Evolutionary conservation across 92 coral and sea anemone species (phyloP), one percentile per base, ranked within the genome.

Genomic region (Paragorgia papillata): DNA sequence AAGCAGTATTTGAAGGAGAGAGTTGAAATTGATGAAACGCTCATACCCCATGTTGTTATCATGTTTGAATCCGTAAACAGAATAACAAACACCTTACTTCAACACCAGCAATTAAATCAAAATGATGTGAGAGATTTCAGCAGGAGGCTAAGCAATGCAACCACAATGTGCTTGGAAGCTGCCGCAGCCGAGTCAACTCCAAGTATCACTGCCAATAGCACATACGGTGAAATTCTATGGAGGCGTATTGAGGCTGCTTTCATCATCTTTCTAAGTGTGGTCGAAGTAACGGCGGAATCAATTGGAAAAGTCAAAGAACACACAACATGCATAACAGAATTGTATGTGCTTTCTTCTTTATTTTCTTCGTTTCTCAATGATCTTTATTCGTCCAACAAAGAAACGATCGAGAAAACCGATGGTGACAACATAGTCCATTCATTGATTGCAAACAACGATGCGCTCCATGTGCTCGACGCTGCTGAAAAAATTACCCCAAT

Each of bases 381-480:
- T 32, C 2, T 44, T 50, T 68, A 68, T n/a, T 68, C 75, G 3
- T 46, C 24, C n/a, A 8, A 68, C 26, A 49, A 39, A 21, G 75
- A 51, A 51, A 6, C 19, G 58, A 4, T 51, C 26, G 17, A 17
- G 5, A 51, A 68, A 68, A 46, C 57, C 0, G 30, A n/a, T 9
- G 9, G 58, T 31, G 58, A 68, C 24, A 68, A 32, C 22, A 29
- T 46, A 1, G 22, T 68, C 12, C 26, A 26, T 13, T 8, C 9
- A 1, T 21, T 49, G 58, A 3, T 68, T 6, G 17, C 15, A 15
- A 31, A 44, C 1, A 49, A 68, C 21, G 43, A 44, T 21, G 55
- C 46, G 12, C n/a, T 59, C 1, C 1, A 10, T 26, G 28, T 68
- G 6, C 39, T 20, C 24, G 75, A 68, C 10, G 75, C 75, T 21